Base-by-base conservation (phyloP, 2,888 invertebrate genomes). In the Hypomecis punctinalis region DNA sequence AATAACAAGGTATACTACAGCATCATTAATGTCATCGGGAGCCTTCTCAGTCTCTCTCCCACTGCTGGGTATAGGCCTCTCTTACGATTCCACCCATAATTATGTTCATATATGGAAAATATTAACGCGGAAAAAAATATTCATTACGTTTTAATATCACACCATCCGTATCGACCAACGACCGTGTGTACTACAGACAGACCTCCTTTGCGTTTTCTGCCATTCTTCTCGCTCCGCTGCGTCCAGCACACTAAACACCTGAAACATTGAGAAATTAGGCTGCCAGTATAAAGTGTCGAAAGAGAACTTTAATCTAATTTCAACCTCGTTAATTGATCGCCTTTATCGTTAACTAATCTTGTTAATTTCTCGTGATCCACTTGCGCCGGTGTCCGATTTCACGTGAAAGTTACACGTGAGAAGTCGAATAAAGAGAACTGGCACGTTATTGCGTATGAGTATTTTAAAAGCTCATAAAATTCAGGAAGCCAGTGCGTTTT, bases 321-420 rank as follows among this genome's bases (percentile, higher is more conserved):
- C 67, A 9, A 43, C 54, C 62, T 53, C 42, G 54, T 63, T 74
- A 70, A 72, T 71, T 68, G 70, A 63, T 75, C 74, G 74, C 69
- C 71, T 73, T 72, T 68, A 69, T 63, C 66, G 65, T 65, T 45
- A 66, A 65, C 68, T 79, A 80, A 82, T 82, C 82, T 75, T 67
- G 68, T 83, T 82, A 78, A 48, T 66, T 64, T 67, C 75, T 76
- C 76, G 74, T 80, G 76, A 75, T 69, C 61, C 61, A 66, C 63
- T 67, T 67, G 67, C 63, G 51, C 46, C 53, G 48, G 59, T 69
- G 63, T 70, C 61, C 52, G 63, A 67, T 70, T 70, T 68, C 68
- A 56, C 51, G 65, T 53, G 61, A 66, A 69, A 56, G 63, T 63
- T 57, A 65, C 64, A 65, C 49, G 61, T 64, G 66, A 56, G 46